Percentiles rank a stretch among this genome's conserved stretches.
These are phyloP conservation scores for Oncorhynchus nerka DNA, from an alignment of 2,113 vertebrate genomes.

Conservation along the genomic window DNA sequence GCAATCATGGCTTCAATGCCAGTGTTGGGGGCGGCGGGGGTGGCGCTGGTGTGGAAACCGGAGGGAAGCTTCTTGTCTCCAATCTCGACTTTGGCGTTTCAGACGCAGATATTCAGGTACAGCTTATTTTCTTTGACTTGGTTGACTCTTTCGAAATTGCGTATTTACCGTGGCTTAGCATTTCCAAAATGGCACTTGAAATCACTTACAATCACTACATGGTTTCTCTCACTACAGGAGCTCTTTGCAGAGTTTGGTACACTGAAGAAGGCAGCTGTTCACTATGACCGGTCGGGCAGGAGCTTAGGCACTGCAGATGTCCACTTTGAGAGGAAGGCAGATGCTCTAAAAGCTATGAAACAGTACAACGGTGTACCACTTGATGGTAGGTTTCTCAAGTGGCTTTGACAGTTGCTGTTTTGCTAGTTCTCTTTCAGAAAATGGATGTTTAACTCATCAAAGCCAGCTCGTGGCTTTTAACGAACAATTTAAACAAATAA, in stretches of 20 bases:
- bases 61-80: conserved; percentile 93
- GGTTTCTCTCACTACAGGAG: conserved; percentile 71
- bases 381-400: conserved; percentile 79
- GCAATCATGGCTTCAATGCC: conserved; percentile 84
- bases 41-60: conserved; percentile 87
- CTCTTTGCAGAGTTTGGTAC: conserved; percentile 97
- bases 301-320: conserved; percentile 95
- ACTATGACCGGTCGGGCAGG: conserved; percentile 93
- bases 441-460: conserved; percentile 53
- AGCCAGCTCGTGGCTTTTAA: conserved; percentile 42
- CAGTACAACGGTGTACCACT: conserved; percentile 96
- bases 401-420: not conserved
- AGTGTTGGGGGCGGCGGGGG: conserved; percentile 71
- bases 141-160: not conserved
- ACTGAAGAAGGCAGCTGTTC: conserved; percentile 94
- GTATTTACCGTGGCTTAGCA: not conserved
- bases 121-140: not conserved
- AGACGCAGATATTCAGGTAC: conserved; percentile 95
- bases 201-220: not conserved
- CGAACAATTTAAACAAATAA: conserved; percentile 55
- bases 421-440: conserved; percentile 2
- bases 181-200: not conserved
- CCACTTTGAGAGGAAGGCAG: conserved; percentile 94
- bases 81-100: conserved; percentile 97
- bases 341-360: conserved; percentile 98